phyloP scores from a whole-genome alignment of 2,888 invertebrate genomes.

The Xestia xanthographa region DNA sequence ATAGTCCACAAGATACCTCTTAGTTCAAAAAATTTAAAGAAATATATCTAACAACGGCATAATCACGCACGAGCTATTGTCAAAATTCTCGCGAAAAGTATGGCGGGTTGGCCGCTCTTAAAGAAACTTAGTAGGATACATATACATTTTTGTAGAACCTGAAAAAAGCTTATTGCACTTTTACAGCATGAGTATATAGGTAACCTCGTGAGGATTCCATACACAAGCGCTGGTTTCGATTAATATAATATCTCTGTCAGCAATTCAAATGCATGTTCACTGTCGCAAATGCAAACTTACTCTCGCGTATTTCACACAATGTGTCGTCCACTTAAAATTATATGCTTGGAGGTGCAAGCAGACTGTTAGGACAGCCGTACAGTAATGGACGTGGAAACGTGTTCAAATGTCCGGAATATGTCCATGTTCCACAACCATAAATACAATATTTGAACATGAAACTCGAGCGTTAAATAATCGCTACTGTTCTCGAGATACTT shows the following conservation, averaged over 20 bases:
- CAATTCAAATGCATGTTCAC: background rate
- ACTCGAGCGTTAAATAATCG: slow-evolving; percentile 5
- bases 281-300: slow-evolving; percentile 29
- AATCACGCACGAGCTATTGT: too few relatives aligned
- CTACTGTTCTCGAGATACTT: background rate
- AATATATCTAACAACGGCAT: too few relatives aligned
- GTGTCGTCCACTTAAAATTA: slow-evolving; percentile 37
- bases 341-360: slow-evolving; percentile 38
- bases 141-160: too few relatives aligned
- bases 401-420: slow-evolving; percentile 21
- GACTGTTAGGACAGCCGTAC: background rate
- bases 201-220: too few relatives aligned
- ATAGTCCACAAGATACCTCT: too few relatives aligned
- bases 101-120: too few relatives aligned
- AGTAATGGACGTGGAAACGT: slow-evolving; percentile 31
- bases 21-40: too few relatives aligned
- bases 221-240: too few relatives aligned
- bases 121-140: too few relatives aligned
- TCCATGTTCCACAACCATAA: background rate
- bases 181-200: too few relatives aligned
- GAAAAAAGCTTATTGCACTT: too few relatives aligned
- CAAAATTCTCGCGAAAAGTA: too few relatives aligned
- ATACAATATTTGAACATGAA: slow-evolving; percentile 35
- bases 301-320: slow-evolving; percentile 12
- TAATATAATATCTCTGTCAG: slow-evolving; percentile 1